Evolutionary conservation across 2,113 vertebrate species (phyloP), one percentile per base, ranked within the genome.

Genomic region (Ploceus nigricollis): DNA sequence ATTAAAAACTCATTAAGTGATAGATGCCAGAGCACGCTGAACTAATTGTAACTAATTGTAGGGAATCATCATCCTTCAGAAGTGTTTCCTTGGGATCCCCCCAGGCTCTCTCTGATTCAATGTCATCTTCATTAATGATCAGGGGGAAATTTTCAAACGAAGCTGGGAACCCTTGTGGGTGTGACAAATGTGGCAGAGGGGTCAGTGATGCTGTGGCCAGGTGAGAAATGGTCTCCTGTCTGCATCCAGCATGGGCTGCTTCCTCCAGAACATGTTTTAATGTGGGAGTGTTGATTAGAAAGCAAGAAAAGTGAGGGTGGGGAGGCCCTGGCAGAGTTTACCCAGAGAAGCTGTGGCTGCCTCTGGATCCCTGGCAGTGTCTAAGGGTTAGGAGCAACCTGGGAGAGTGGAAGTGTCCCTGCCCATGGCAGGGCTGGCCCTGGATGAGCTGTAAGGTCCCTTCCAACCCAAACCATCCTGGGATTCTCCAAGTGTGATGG

Each of bases 1-100:
- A 95, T 96, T 91, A 95, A 93, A 96, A 92, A 45, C 84, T 95
- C 89, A 91, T 96, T 96, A 89, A 91, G 48, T 89, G 93, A 48
- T 53, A 94, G 95, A 69, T 33, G 61, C 50, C 72, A 71, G 91
- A 82, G 90, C 63, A 75, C 0, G 1, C 61, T 27, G 76, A 93
- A 53, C 89, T 93, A 16, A 77, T 85, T 95, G 86, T 53, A 77
- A 14, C 33, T 61, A 61, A 61, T 40, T 61, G 58, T 61, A 28
- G 51, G 68, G 50, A 90, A 72, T 54, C 68, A 22, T 90, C 68
- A 70, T 83, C 80, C 80, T 93, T 82, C 93, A 77, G 91, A 91
- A 95, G 72, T 35, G 80, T 82, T 94, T 92, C 92, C 86, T 58
- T 7, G 10, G 50, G 79, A 78, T 85, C 3, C 76, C 79, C 63